Evolutionary conservation across 2,797 vertebrate species (phyloP), one percentile per base, ranked within the genome.

Genomic region (Parotocinclus haroldoi): DNA sequence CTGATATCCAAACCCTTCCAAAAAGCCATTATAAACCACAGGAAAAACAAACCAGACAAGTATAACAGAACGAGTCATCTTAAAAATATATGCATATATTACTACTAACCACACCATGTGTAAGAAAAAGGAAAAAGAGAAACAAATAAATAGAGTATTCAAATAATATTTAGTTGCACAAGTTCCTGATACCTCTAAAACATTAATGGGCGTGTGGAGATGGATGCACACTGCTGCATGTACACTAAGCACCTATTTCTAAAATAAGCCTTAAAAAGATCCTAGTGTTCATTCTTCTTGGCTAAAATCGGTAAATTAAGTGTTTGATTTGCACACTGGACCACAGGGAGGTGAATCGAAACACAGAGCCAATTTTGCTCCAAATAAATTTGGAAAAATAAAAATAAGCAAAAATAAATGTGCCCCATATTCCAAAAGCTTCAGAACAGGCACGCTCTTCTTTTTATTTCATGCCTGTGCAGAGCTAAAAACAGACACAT

Each of bases 401-500:
- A 36, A 48, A 18, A 51, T 3, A 19, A 68, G 59, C 37, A 48
- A 13, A 60, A 66, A 18, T 27, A 4, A 46, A 57, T 65, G 44
- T 55, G 37, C 58, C 27, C 42, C 13, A 56, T 52, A 19, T 46
- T 12, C 14, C 9, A 49, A 36, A 55, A 37, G 36, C 39, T 17
- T 39, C 42, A 45, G 56, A 36, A 9, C 13, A 50, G 63, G 45
- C 52, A 55, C 14, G 12, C 44, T 66, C 42, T 57, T 38, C 52
- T 48, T 57, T 56, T 66, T 48, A 48, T 56, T 56, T 18, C 42
- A 50, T 60, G 48, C 59, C 48, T 62, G 27, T 71, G 39, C 7
- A 39, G 6, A 8, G 48, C 56, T 66, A 80, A 73, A 55, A 64
- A 72, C 68, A 50, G 36, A 73, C 71, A 74, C 51, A 63, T 72